Evolutionary conservation across 64 coral and sea anemone species (phyloP), one percentile per base, ranked within the genome.

Genomic region (Trachythela sp.): DNA sequence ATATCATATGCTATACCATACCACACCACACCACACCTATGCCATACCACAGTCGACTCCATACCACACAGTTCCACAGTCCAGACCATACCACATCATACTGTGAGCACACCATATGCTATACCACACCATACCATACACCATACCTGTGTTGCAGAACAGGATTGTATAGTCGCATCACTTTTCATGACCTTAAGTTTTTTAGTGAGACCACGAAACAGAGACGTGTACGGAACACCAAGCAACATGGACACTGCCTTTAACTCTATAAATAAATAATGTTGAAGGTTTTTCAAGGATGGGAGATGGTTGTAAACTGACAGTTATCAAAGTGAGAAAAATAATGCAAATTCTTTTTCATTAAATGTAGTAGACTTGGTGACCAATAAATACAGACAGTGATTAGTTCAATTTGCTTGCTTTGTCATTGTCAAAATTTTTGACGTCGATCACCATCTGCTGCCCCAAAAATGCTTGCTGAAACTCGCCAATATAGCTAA

Each of bases 161-260:
- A 92, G 91, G 59, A 68, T 14, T 68, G 59, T 76, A 93, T 88
- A 10, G 92, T 88, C 83, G 92, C 86, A 59, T 97, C 92, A 76
- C 95, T 92, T 83, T 85, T 92, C 9, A 97, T 56, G 29, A 77
- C 92, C 83, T 97, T 97, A 13, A 92, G 92, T 83, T 91, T 94
- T 36, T 90, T 97, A 27, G 95, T 94, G 77, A 97, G 84, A 24
- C 95, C 93, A 83, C 95, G 89, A 45, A 94, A 97, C 38, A 97
- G 48, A 32, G 95, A 94, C 9, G 94, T 92, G 37, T 92, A 93
- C 17, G 95, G 92, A 39, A 94, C 88, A 42, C 95, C 95, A 26
- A 97, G 91, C 32, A 97, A 85, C 7, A 92, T 92, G 40, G 95
- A 92, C 11, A 97, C 95, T 49, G 95, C 92, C 85, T 97, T 97